These are phyloP conservation scores for Dysidea cf. avara DNA, from an alignment of 37 sponge, comb jelly and placozoan species.

Conservation along the genomic window DNA sequence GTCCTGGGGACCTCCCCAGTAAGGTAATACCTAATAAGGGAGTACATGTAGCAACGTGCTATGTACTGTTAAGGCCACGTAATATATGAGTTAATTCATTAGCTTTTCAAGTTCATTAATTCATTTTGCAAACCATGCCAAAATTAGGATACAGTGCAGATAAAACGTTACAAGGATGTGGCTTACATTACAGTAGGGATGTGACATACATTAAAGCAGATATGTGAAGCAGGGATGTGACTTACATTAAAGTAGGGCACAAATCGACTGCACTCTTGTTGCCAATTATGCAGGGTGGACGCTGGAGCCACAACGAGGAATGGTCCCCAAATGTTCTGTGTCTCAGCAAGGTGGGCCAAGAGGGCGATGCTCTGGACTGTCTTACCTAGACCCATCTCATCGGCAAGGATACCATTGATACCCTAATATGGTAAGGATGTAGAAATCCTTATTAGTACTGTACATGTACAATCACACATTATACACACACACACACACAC, in stretches of 20 bases:
- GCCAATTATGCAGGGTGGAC: constrained; percentile 96
- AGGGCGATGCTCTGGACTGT: constrained; percentile 91
- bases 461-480: background rate
- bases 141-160: too few relatives aligned
- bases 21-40: constrained; percentile 71
- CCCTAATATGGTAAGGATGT: constrained; percentile 70
- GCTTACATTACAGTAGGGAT: background rate
- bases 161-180: background rate
- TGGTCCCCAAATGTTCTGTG: constrained; percentile 90
- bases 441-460: too few relatives aligned
- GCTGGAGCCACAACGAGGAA: constrained; percentile 92
- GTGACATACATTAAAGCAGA: background rate
- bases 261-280: constrained; percentile 87
- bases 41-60: constrained; percentile 8
- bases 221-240: background rate
- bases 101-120: background rate
- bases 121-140: too few relatives aligned
- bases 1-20: constrained; percentile 93
- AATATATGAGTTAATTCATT: too few relatives aligned
- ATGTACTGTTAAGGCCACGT: too few relatives aligned
- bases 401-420: constrained; percentile 95
- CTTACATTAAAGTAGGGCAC: constrained; percentile 61
- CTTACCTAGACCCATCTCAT: constrained; percentile 97
- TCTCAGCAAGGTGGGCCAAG: constrained; percentile 88
- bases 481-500: too few relatives aligned